phyloP scores from a whole-genome alignment of 2,113 vertebrate species.

The Australoheros scitulus region DNA sequence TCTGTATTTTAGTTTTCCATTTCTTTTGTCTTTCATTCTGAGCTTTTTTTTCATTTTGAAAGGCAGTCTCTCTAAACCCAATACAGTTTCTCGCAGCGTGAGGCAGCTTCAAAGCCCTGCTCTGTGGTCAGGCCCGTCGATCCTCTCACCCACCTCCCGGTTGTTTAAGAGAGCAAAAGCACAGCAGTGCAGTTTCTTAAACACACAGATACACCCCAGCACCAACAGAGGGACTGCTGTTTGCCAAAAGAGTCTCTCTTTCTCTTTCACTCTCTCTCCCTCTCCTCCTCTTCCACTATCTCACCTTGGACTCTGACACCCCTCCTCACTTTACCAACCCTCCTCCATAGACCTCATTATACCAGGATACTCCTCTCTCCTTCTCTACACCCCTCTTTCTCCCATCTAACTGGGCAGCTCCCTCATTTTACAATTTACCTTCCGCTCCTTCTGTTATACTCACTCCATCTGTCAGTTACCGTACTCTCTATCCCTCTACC shows the following conservation, averaged over 20 bases:
- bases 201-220: slow-evolving; percentile 66
- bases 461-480: slow-evolving; percentile 62
- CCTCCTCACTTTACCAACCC: slow-evolving; percentile 48
- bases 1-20: slow-evolving; percentile 11
- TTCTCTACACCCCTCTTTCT: slow-evolving; percentile 22
- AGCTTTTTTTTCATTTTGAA: slow-evolving; percentile 47
- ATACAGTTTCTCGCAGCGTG: slow-evolving; percentile 68
- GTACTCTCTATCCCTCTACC: slow-evolving; percentile 49
- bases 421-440: slow-evolving; percentile 58
- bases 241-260: slow-evolving; percentile 54
- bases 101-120: slow-evolving; percentile 72
- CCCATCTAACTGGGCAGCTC: slow-evolving; percentile 36
- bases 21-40: slow-evolving; percentile 42
- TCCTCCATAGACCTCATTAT: slow-evolving; percentile 66
- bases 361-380: slow-evolving; percentile 41
- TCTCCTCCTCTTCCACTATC: slow-evolving; percentile 19
- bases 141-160: slow-evolving; percentile 69
- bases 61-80: slow-evolving; percentile 66
- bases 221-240: slow-evolving; percentile 59
- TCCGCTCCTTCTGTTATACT: slow-evolving; percentile 44
- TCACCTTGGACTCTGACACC: slow-evolving; percentile 62
- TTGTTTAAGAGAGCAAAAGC: slow-evolving; percentile 77
- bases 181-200: slow-evolving; percentile 70
- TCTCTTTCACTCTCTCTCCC: slow-evolving; percentile 10
- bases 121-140: slow-evolving; percentile 61